phyloP scores from a whole-genome alignment of 2,113 vertebrate genomes.

The Capreolus pygargus region DNA sequence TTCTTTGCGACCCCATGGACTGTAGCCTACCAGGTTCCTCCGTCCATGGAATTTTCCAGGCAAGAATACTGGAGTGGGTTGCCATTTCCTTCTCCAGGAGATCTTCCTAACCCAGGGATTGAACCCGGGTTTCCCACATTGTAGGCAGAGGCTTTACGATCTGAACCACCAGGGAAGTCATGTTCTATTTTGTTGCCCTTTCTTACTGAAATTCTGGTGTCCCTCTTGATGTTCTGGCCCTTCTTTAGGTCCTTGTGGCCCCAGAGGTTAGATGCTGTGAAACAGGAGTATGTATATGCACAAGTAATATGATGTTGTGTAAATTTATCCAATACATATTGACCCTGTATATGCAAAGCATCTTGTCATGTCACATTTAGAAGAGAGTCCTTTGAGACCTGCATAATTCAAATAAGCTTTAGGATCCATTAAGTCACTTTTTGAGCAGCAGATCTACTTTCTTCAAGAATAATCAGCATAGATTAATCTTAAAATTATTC shows the following conservation, averaged over 20 bases:
- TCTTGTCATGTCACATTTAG: background rate
- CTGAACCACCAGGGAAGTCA: background rate
- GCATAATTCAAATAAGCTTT: background rate
- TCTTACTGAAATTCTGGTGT: background rate
- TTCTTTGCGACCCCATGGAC: no score
- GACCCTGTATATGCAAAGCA: background rate
- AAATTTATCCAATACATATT: background rate
- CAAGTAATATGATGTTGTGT: background rate
- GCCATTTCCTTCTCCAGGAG: no score
- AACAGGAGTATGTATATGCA: background rate
- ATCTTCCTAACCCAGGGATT: no score
- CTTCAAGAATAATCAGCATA: background rate
- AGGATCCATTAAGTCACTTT: background rate
- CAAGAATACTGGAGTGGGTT: no score
- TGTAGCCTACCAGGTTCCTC: no score
- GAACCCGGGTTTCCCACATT: no score
- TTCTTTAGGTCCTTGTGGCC: background rate
- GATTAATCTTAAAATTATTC: constrained; percentile 39
- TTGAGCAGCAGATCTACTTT: background rate
- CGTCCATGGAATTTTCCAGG: no score
- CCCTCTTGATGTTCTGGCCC: background rate
- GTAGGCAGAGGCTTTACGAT: no score
- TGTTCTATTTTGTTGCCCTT: background rate
- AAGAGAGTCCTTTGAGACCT: background rate
- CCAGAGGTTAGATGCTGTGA: background rate